These are phyloP conservation scores for Loriculus beryllinus DNA, from an alignment of 2,797 vertebrate species.

Conservation along the genomic window DNA sequence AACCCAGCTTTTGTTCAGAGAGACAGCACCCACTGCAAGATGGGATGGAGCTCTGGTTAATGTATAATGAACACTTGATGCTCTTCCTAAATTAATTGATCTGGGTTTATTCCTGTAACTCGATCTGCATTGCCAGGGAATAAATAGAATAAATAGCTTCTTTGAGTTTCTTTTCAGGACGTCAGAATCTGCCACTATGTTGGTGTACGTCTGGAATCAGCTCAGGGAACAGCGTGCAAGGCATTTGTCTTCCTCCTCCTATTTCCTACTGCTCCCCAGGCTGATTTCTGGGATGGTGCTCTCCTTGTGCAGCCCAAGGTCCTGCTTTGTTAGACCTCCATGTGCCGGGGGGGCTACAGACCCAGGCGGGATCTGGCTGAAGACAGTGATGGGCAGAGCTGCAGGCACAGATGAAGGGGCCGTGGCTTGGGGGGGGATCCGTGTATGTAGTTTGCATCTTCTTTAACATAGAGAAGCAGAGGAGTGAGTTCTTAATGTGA, in stretches of 20 bases:
- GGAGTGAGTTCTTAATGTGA: rapidly evolving
- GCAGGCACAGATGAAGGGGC: neutral
- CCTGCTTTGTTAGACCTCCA: neutral
- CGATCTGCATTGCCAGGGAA: neutral
- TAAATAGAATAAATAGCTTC: constrained; percentile 39
- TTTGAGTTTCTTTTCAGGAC: neutral
- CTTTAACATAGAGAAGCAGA: rapidly evolving
- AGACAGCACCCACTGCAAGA: neutral
- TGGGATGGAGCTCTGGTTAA: neutral
- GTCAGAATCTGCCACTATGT: neutral
- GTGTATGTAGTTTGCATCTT: neutral
- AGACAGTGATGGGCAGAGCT: neutral
- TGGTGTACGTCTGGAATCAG: neutral
- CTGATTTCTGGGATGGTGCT: rapidly evolving
- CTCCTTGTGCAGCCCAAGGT: neutral
- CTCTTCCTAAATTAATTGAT: constrained; percentile 43
- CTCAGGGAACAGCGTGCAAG: rapidly evolving
- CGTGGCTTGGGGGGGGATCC: rapidly evolving
- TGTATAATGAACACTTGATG: neutral
- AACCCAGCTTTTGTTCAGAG: neutral
- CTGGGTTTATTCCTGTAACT: constrained; percentile 23
- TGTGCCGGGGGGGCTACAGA: neutral
- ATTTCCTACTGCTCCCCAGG: rapidly evolving
- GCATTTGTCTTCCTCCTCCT: neutral
- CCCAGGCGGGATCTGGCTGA: rapidly evolving